Percentiles rank a stretch among this genome's conserved stretches.
phyloP scores from a whole-genome alignment of 1,140 invertebrate genomes.

The Luehdorfia chinensis region DNA sequence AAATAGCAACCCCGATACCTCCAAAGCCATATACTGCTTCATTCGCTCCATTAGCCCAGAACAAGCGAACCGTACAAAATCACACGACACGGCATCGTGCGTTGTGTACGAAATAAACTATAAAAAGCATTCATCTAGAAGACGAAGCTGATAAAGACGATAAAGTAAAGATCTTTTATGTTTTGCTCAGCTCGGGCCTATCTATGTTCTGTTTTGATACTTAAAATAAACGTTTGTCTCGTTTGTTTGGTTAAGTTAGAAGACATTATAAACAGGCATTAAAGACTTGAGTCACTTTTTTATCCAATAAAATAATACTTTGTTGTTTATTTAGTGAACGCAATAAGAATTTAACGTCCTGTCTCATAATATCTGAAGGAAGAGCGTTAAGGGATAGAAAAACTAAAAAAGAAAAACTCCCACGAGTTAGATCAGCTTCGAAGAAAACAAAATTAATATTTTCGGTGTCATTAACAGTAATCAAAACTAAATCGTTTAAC shows the following conservation, averaged over 20 bases:
- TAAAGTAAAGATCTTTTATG: conserved; percentile 6
- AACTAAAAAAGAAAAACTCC: too few relatives aligned
- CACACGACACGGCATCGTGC: not conserved
- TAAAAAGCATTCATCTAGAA: conserved; percentile 13
- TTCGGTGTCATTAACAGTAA: too few relatives aligned
- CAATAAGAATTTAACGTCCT: too few relatives aligned
- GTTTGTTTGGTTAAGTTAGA: not conserved
- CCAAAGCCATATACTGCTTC: not conserved
- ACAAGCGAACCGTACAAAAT: conserved; percentile 8
- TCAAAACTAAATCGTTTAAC: too few relatives aligned
- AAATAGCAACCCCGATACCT: conserved; percentile 4
- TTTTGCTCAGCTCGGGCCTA: not conserved
- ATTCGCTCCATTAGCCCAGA: conserved; percentile 8
- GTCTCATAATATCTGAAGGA: too few relatives aligned
- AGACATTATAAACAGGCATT: conserved; percentile 2
- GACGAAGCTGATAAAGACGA: not conserved
- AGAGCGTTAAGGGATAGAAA: too few relatives aligned
- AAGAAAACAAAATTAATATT: too few relatives aligned
- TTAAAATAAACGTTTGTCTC: conserved; percentile 8
- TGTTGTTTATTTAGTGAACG: too few relatives aligned
- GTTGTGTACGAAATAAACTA: conserved; percentile 5
- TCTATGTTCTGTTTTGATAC: conserved; percentile 4
- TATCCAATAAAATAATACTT: too few relatives aligned
- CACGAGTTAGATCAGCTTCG: too few relatives aligned
- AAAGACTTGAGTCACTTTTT: conserved; percentile 1